These are phyloP conservation scores for Glareola pratincola DNA, from an alignment of 2,113 vertebrate species.

Conservation along the genomic window DNA sequence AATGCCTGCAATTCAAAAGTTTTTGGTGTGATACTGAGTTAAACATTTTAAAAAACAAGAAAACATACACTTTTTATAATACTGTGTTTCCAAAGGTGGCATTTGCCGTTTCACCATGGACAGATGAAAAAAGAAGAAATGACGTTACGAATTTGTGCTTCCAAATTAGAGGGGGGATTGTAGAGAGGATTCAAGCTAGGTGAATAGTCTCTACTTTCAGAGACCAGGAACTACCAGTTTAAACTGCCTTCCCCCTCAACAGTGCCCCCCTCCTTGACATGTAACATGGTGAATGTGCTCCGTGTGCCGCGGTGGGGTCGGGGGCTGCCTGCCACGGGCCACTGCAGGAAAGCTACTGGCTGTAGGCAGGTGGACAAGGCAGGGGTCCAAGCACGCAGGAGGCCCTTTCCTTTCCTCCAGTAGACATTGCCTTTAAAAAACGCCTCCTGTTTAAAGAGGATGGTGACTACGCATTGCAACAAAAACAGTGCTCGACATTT, in stretches of 20 bases:
- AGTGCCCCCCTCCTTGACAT: not conserved
- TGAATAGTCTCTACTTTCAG: not conserved
- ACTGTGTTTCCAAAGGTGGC: not conserved
- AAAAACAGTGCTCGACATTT: accelerated
- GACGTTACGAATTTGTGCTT: not conserved
- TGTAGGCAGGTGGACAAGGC: not conserved
- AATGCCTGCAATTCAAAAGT: conserved; percentile 76
- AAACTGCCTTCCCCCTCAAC: not conserved
- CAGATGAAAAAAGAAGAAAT: not conserved
- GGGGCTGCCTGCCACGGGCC: accelerated
- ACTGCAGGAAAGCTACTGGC: accelerated
- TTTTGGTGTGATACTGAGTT: not conserved
- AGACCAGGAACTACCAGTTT: not conserved
- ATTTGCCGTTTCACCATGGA: not conserved
- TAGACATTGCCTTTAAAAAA: not conserved
- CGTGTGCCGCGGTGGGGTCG: accelerated
- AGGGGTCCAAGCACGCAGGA: not conserved
- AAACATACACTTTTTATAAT: not conserved
- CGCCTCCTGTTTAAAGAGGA: not conserved
- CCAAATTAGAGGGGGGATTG: not conserved
- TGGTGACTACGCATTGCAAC: not conserved
- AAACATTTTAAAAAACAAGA: not conserved
- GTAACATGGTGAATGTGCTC: accelerated
- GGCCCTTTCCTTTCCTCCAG: not conserved
- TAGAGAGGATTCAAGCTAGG: not conserved